Evolutionary conservation across 2,888 invertebrate species (phyloP), one percentile per base, ranked within the genome.

Genomic region (Germaria angustata): DNA sequence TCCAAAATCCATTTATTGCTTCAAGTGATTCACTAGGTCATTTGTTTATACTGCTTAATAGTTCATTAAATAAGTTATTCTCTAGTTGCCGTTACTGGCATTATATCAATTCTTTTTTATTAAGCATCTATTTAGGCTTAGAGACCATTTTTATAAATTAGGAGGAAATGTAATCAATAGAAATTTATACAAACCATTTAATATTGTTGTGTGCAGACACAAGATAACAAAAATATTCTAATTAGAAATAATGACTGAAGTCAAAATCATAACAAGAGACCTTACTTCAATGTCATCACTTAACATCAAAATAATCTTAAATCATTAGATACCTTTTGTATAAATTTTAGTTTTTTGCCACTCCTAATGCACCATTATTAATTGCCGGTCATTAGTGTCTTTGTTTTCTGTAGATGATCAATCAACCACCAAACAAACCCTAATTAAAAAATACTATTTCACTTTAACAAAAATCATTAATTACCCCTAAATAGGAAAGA

Each of bases 211-310:
- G n/a, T 57, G 2, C 28, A n/a, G 9, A 6, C 5, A 20, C 6
- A 59, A 13, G 22, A 36, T 36, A 41, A 24, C 22, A 41, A 41
- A 41, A 24, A 6, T 13, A 17, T 28, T 20, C 24, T 46, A 15
- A 55, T 41, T 39, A 32, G 8, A 53, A 53, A 20, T 41, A 59
- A 72, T 39, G 36, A 11, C 7, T 8, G 0, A 24, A 20, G 51
- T 69, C 53, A 77, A 77, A 36, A 24, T 41, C 36, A 61, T 9
- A 63, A 49, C 28, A 63, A 63, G 55, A 51, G 44, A 17, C 34
- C 34, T 41, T 78, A 73, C 34, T 22, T 78, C 78, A 81, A 55
- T 81, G 78, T 81, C 81, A 78, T 39, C 81, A 78, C 57, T 28
- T 32, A 24, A 73, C 46, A 55, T 41, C 51, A 36, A 73, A 81